Evolutionary conservation across 1,140 invertebrate species (phyloP), one percentile per base, ranked within the genome.

Genomic region (Macrocentrus cingulum): DNA sequence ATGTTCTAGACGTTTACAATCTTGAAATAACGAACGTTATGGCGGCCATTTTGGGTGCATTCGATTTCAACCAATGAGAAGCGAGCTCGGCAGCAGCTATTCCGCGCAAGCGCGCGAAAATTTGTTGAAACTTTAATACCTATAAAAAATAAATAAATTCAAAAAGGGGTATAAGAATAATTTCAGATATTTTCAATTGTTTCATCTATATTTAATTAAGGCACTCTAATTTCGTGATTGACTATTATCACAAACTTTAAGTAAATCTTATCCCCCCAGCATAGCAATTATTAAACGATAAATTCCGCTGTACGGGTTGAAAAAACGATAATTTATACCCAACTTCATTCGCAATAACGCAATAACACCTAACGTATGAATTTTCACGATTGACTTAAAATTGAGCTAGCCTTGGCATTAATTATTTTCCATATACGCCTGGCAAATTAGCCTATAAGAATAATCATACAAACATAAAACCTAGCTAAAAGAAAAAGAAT

Each of bases 161-260:
- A 29, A 9, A 29, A 29, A 29, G 25, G 9, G 4, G 4, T 29
- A 9, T 29, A 9, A 29, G 9, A 29, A 29, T n/a, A 9, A 29
- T 9, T 5, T 29, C 4, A 9, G 25, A 5, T 29, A 29, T 8
- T 8, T n/a, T 39, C 36, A 39, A n/a, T 39, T 39, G 36, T 23
- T 39, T 56, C 29, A 56, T 37, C 25, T 23, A 41, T 49, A 41
- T 49, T 56, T 48, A 39, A 56, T 56, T 49, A 56, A 56, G 54
- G 54, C 54, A 56, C 54, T 56, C 42, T 56, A 55, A 22, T 11
- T 19, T 56, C 15, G 20, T 41, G 32, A 51, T 37, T 37, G 44
- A 46, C 25, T 55, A 55, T 39, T 55, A 36, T 45, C 36, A 56
- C 16, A 34, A 32, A 46, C 41, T 49, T 46, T 49, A 48, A 56